phyloP scores from a whole-genome alignment of 2,888 invertebrate species.

The Heteromurus nitidus region DNA sequence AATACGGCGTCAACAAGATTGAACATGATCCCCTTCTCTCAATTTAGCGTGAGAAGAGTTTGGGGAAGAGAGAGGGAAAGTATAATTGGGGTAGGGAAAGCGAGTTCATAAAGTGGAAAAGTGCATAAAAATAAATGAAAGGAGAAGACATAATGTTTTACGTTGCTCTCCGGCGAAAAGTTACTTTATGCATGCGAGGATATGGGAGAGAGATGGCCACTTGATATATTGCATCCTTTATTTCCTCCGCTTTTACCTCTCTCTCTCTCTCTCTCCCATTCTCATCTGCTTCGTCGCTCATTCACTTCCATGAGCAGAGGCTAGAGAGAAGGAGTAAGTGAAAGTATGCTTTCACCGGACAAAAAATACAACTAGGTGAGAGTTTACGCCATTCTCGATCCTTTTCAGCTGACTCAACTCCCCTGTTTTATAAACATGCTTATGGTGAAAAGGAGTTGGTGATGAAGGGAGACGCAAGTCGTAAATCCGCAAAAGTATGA shows the following conservation, averaged over 20 bases:
- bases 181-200: no score
- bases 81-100: no score
- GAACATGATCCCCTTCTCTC: no score
- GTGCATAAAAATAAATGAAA: no score
- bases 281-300: slow-evolving; percentile 19
- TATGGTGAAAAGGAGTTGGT: slow-evolving; percentile 1
- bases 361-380: background rate
- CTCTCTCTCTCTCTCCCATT: slow-evolving; percentile 7
- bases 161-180: no score
- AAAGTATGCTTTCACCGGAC: background rate
- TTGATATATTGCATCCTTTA: slow-evolving; percentile 35
- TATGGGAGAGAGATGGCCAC: no score
- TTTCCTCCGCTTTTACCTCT: no score
- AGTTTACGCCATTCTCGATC: background rate
- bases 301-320: background rate
- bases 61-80: no score
- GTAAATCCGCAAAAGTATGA: slow-evolving; percentile 34
- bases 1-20: no score
- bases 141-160: no score
- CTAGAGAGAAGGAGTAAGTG: background rate
- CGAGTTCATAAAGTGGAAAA: no score
- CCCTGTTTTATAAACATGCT: background rate
- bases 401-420: background rate
- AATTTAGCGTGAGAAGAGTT: no score
- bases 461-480: slow-evolving; percentile 22